Evolutionary conservation across 2,888 invertebrate species (phyloP).

Genomic region (Dascillus cervinus): DNA sequence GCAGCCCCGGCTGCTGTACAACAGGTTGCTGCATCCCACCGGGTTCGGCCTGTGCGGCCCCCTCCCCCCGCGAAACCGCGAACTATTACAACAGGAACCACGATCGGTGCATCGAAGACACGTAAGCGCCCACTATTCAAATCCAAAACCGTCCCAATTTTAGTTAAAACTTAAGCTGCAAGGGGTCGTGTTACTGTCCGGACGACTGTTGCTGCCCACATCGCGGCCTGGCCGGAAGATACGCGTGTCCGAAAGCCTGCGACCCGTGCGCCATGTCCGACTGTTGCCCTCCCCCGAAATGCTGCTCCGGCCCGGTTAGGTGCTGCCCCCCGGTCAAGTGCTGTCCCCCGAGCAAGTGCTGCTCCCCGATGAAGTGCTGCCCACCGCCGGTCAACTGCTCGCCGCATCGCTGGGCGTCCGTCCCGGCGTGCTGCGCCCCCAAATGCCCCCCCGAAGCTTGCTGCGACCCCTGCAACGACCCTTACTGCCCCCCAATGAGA

Average conservation of each 20-base stretch:
- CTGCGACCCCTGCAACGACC: conserved; percentile 7
- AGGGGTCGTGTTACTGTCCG: conserved; percentile 22
- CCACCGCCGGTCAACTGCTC: conserved; percentile 3
- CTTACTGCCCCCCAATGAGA: conserved; percentile 5
- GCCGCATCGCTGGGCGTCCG: conserved; percentile 18
- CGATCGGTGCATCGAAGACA: conserved; percentile 10
- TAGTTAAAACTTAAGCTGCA: conserved; percentile 8
- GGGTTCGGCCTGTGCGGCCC: conserved; percentile 16
- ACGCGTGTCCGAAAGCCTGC: conserved; percentile 12
- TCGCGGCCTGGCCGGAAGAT: conserved; percentile 16
- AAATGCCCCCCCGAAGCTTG: conserved; percentile 1
- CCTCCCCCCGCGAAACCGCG: conserved; percentile 31
- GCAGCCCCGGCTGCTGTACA: conserved; percentile 9
- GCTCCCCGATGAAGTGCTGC: conserved; percentile 5
- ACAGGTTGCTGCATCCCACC: conserved; percentile 11
- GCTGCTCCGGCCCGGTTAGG: conserved; percentile 9
- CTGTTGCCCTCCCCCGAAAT: conserved; percentile 8
- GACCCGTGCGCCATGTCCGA: conserved; percentile 15
- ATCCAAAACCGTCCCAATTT: conserved; percentile 1
- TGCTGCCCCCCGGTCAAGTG: conserved; percentile 14
- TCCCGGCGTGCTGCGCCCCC: conserved; percentile 1
- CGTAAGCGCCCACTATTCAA: conserved; percentile 1
- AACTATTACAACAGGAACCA: conserved; percentile 35
- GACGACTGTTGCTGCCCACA: conserved; percentile 18
- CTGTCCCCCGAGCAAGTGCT: conserved; percentile 23